Base-by-base conservation (phyloP, 2,797 vertebrate species). In the Sandelia bainsii region DNA sequence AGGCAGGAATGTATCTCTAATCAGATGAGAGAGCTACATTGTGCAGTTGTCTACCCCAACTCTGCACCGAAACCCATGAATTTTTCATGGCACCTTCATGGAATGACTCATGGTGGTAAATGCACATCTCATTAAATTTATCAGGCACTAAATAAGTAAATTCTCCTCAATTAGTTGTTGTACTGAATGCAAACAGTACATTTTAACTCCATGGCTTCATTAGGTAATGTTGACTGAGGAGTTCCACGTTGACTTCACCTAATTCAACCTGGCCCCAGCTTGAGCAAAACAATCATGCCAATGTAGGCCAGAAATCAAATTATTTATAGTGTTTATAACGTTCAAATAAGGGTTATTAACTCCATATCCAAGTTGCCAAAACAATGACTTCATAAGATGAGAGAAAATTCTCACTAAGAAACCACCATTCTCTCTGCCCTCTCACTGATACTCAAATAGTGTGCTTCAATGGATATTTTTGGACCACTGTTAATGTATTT, bases 41-140 rank as follows among this genome's bases (percentile, higher is more conserved):
- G 68, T 87, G 81, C 84, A 84, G 69, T 81, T 84, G 81, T 75
- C 57, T 84, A 76, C 51, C 67, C 58, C 49, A 85, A 64, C 75
- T 75, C 73, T 60, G 77, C 76, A 79, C 78, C 68, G 52, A 82
- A 73, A 64, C 48, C 53, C 69, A 81, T 91, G 72, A 67, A 89
- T 92, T 87, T 92, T 91, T 91, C 80, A 92, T 86, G 62, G 56
- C 48, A 77, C 68, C 56, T 85, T 65, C 71, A 84, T 23, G 12
- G 80, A 79, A 84, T 74, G 56, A 80, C 1, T 22, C 46, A 22
- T 49, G 10, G 46, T 49, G 13, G 46, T 5, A 23, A 20, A 49
- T 22, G 20, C 46, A 49, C 46, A 23, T 12, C 20, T 20, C n/a
- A 22, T 11, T 6, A 49, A 2, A 49, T 5, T 22, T n/a, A 4